These are phyloP conservation scores for Zaprionus bogoriensis DNA, from an alignment of 2,888 invertebrate species.

Conservation along the genomic window DNA sequence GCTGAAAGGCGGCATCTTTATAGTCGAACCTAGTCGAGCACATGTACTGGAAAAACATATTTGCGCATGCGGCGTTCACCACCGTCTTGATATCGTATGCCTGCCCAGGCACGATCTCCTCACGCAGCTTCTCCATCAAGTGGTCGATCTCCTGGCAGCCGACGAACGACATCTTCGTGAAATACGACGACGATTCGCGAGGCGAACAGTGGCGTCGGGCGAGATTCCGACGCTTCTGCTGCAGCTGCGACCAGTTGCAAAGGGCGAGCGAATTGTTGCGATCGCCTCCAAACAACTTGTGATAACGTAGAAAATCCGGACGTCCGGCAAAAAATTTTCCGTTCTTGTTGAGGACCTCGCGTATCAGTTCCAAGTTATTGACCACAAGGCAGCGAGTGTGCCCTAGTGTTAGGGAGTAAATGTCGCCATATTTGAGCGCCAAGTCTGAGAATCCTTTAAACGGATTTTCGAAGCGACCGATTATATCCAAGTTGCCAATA, in stretches of 20 bases:
- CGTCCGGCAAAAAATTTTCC: slow-evolving; percentile 92
- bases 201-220: slow-evolving; percentile 92
- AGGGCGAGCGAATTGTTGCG: slow-evolving; percentile 93
- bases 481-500: slow-evolving; percentile 88
- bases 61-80: slow-evolving; percentile 89
- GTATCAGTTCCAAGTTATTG: slow-evolving; percentile 88
- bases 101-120: slow-evolving; percentile 79
- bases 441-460: slow-evolving; percentile 89
- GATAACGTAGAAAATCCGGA: slow-evolving; percentile 91
- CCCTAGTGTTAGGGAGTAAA: slow-evolving; percentile 88
- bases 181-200: slow-evolving; percentile 88
- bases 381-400: slow-evolving; percentile 88
- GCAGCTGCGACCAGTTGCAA: slow-evolving; percentile 94
- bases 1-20: slow-evolving; percentile 87
- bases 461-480: slow-evolving; percentile 86
- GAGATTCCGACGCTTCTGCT: slow-evolving; percentile 89
- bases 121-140: slow-evolving; percentile 85
- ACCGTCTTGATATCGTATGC: slow-evolving; percentile 87
- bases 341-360: slow-evolving; percentile 90
- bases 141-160: slow-evolving; percentile 87
- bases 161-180: slow-evolving; percentile 88
- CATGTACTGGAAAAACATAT: slow-evolving; percentile 94
- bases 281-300: slow-evolving; percentile 92
- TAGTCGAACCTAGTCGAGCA: slow-evolving; percentile 90
- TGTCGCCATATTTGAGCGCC: slow-evolving; percentile 88